phyloP scores from a whole-genome alignment of 1,140 invertebrate species.

The Leptinotarsa undecemlineata region DNA sequence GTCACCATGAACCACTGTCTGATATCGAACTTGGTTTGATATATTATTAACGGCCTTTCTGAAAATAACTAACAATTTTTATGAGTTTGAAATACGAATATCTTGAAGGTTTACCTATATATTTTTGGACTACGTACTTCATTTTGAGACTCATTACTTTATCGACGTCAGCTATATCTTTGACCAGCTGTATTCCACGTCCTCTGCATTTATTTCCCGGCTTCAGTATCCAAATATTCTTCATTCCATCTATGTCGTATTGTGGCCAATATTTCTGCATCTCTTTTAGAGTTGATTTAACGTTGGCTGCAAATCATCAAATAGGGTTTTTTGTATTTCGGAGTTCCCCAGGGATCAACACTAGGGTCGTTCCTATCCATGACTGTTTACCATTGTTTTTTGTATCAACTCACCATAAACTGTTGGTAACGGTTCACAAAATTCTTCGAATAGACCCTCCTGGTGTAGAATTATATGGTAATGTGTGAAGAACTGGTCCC shows the following conservation, averaged over 20 bases:
- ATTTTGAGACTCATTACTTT: constrained; percentile 66
- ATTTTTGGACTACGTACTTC: constrained; percentile 90
- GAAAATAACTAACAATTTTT: constrained; percentile 50
- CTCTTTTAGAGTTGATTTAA: constrained; percentile 58
- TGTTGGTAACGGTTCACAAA: constrained; percentile 50
- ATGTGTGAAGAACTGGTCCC: constrained; percentile 82
- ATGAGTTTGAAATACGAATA: constrained; percentile 28
- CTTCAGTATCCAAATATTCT: constrained; percentile 95
- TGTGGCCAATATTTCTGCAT: constrained; percentile 75
- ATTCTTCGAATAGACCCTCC: constrained; percentile 59
- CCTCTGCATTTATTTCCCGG: constrained; percentile 92
- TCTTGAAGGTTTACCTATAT: constrained; percentile 73
- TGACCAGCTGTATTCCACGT: constrained; percentile 84
- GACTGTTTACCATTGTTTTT: too few species aligned
- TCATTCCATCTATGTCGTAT: constrained; percentile 77
- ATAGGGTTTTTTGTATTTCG: too few species aligned
- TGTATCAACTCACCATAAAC: constrained; percentile 11
- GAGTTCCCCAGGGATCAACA: too few species aligned
- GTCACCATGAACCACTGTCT: constrained; percentile 92
- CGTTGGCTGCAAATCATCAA: constrained; percentile 39
- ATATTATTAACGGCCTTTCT: constrained; percentile 84
- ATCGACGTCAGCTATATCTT: constrained; percentile 84
- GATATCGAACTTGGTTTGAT: constrained; percentile 93
- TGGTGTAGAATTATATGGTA: constrained; percentile 74
- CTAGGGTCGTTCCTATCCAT: too few species aligned